Evolutionary conservation across 2,113 vertebrate species (phyloP), one percentile per base, ranked within the genome.

Genomic region (Pelmatolapia mariae): DNA sequence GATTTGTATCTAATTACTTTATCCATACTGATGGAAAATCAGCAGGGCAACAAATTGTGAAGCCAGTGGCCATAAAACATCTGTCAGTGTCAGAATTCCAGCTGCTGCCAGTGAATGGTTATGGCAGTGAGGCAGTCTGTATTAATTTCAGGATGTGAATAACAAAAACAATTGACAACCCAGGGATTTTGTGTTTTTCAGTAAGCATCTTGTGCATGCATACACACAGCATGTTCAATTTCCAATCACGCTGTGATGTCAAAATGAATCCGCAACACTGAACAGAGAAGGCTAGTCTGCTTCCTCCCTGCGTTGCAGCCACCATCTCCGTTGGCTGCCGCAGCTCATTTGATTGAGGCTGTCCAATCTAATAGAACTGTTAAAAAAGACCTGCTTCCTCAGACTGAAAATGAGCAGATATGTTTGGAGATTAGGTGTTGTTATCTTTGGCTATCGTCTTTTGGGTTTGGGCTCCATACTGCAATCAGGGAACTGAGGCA

Each of bases 361-460:
- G 94, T 96, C 94, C 92, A 61, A 94, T 94, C 85, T 80, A 94
- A 96, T 94, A 90, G 33, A 92, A 89, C 45, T 78, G 86, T 84
- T 85, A 81, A 89, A 90, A 81, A 91, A 78, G 76, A 90, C 66
- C 79, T 63, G 80, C 88, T 88, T 94, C 89, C 91, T 86, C 53
- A 76, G 73, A 82, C 24, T 88, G 88, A 90, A 87, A 91, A 91
- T 18, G 12, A 76, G 80, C 66, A 91, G 93, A 95, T 86, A 89
- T 87, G 88, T 93, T 93, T 85, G 87, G 81, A 95, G 94, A 96
- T 95, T 93, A 83, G 79, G 76, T 82, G 88, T 81, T 94, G 95
- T 96, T 96, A 93, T 86, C 81, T 94, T 95, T 96, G 87, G 92
- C 89, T 36, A 83, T 87, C 26, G 38, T 78, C 31, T 80, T 87